Base-by-base conservation (phyloP, 2,113 vertebrate genomes). In the Harpagus bidentatus region DNA sequence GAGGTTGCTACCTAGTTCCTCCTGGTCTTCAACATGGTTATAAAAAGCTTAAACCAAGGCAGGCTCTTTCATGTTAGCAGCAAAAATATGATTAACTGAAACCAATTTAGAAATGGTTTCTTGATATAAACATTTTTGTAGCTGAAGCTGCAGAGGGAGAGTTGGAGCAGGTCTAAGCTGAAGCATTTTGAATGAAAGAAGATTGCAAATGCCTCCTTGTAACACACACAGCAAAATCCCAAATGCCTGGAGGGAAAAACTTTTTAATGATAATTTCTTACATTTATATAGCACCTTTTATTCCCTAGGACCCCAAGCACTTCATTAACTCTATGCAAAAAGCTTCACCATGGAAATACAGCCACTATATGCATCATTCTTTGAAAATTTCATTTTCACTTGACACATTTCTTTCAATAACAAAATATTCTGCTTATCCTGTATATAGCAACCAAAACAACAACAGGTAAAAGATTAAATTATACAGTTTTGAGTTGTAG, bases 211-310 rank as follows among this genome's bases (percentile, higher is more conserved):
- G 93, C 91, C 74, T 95, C 86, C 93, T 73, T 87, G 48, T 80
- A 95, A 89, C 45, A 80, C 40, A 83, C 63, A 84, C 0, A 91
- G 94, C 73, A 94, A 95, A 97, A 97, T 95, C 94, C 95, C 95
- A 79, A 79, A 91, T 91, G 94, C 91, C 95, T 95, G 59, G 89
- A 97, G 94, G 95, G 84, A 73, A 91, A 73, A 95, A 97, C 95
- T 95, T 97, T 96, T 89, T 94, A 97, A 95, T 97, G 93, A 95
- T 96, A 92, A 95, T 97, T 97, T 96, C 77, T 89, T 95, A 93
- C 86, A 93, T 95, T 95, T 95, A 87, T 96, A 95, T 94, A 95
- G 93, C 78, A 97, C 96, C 93, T 97, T 92, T 95, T 91, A 97
- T 97, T 97, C 95, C 95, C 94, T 85, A 80, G 91, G 78, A 97